Base-by-base conservation (phyloP, 2,797 vertebrate species). In the Gadopsis marmoratus region DNA sequence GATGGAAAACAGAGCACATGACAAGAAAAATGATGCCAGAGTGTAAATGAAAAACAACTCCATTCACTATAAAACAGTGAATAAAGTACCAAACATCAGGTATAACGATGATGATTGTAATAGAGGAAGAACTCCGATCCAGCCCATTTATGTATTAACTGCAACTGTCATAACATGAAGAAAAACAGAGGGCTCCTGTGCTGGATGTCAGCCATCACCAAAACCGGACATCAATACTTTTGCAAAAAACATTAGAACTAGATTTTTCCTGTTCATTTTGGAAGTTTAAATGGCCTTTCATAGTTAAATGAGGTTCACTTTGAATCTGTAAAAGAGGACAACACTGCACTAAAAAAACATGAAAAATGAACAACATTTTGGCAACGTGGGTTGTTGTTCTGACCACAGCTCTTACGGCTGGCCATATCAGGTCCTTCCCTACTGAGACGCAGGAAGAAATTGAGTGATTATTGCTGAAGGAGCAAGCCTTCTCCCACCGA, bases 401-500 rank as follows among this genome's bases (percentile, higher is more conserved):
- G 35, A 63, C 54, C 14, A 43, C 14, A 19, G 47, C 59, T 3
- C 56, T 63, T 37, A 3, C 9, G 35, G n/a, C 16, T 74, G 60
- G 67, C 37, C 35, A 50, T 17, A 65, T 79, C 48, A 43, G 62
- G 17, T 37, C 29, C 19, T 66, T 66, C 41, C n/a, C 55, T 6
- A 21, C 17, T 26, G 75, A 76, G 71, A 82, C 19, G 0, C 0
- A 55, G 33, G 37, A 26, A 67, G 64, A 88, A 66, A 82, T 64
- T 74, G 53, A 87, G 62, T 51, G 76, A 83, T 81, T 63, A 61
- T 3, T 47, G 51, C 70, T 60, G 60, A 74, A 71, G 92, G 93
- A 96, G 94, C 91, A 86, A 39, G 61, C 93, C 59, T 31, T 83
- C 65, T 79, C 85, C 84, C 69, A 54, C n/a, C 0, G 39, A 81